A percentile compares a stretch with the other conserved stretches of the same genome.
phyloP scores from a whole-genome alignment of 2,113 vertebrate species.

The Festucalex cinctus region DNA sequence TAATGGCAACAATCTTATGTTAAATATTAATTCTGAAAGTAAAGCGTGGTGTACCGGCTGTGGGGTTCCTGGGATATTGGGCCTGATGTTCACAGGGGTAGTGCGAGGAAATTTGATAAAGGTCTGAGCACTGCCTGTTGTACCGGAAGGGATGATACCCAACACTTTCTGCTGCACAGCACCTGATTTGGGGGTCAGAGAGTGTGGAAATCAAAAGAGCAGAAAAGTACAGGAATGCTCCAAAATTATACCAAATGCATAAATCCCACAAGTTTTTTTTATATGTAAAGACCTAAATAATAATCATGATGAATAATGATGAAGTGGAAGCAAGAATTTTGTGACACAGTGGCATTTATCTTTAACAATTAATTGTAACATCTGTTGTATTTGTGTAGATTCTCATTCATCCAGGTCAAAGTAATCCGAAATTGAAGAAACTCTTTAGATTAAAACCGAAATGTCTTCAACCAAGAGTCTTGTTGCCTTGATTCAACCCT shows the following conservation, averaged over 20 bases:
- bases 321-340: not conserved
- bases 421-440: too few species aligned
- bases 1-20: too few species aligned
- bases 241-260: not conserved
- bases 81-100: slow-evolving; percentile 87
- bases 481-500: too few species aligned
- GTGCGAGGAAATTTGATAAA: slow-evolving; percentile 91
- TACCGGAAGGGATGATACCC: slow-evolving; percentile 91
- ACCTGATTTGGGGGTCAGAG: slow-evolving; percentile 40
- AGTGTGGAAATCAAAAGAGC: not conserved
- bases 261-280: not conserved
- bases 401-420: too few species aligned
- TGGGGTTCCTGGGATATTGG: slow-evolving; percentile 79
- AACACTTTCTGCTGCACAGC: slow-evolving; percentile 91
- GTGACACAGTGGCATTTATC: not conserved
- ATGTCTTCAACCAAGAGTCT: too few species aligned
- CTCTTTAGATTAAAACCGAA: too few species aligned
- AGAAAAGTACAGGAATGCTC: not conserved
- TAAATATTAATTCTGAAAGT: not conserved
- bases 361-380: not conserved
- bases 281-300: not conserved
- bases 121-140: slow-evolving; percentile 83
- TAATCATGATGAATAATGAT: not conserved
- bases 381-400: not conserved
- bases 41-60: slow-evolving; percentile 69